Base-by-base conservation (phyloP, 2,888 invertebrate genomes). In the Amiota communis region DNA sequence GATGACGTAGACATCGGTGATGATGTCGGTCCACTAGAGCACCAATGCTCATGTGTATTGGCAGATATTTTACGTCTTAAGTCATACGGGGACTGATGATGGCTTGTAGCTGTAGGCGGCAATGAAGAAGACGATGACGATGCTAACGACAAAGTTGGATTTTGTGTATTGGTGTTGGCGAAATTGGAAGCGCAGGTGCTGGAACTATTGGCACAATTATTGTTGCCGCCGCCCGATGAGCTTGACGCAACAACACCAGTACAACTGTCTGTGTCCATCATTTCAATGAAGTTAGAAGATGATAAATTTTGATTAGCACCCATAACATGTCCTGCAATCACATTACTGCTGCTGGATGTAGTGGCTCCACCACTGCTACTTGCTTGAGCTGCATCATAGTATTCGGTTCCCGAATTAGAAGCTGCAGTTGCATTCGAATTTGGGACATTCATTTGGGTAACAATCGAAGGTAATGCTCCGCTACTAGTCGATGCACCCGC, bases 61-160 rank as follows among this genome's bases (percentile, higher is more conserved):
- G 84, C 78, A 70, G 87, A 85, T 78, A 89, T 95, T 91, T 97
- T 97, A 83, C 97, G 92, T 77, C 97, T 92, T 87, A 97, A 91
- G 90, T 97, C 97, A 88, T 97, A 97, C 2, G 97, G 97, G 79
- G 96, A 95, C 89, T 96, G 96, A 90, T 97, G 96, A 79, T 91
- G 92, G 76, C 87, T 20, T 63, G 91, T 91, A 64, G 80, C 72
- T 20, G 80, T 74, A 71, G 75, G 74, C n/a, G 75, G 75, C 72
- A 76, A 75, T 63, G 74, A 71, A 46, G 77, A 77, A 53, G 76
- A 72, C 64, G 78, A 74, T 72, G 73, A 71, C 49, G 76, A 71
- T 59, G 77, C 13, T 56, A 65, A 59, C 49, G 61, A 23, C n/a
- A 71, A 70, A 12, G 80, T 73, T 15, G 80, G 73, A 36, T 36